These are phyloP conservation scores for Brienomyrus brachyistius DNA, from an alignment of 2,113 vertebrate genomes.

Conservation along the genomic window DNA sequence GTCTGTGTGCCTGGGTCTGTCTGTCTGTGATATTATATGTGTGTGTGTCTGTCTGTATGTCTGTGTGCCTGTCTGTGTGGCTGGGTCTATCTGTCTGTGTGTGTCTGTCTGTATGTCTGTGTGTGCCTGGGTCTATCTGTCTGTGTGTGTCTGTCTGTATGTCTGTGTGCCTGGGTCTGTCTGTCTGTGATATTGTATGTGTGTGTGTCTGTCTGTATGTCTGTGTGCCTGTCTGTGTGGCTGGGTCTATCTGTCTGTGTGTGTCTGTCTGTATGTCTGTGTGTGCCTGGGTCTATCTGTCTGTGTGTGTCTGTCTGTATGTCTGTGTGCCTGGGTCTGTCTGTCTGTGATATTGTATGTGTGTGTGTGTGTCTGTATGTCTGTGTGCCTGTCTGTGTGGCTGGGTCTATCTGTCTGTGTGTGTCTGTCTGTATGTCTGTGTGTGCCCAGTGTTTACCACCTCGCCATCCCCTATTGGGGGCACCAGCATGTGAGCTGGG, in stretches of 20 bases:
- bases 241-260: neutral
- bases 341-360: neutral
- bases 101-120: neutral
- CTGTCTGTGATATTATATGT: neutral
- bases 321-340: neutral
- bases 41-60: neutral
- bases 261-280: neutral
- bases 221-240: neutral
- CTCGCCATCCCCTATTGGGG: constrained; percentile 18
- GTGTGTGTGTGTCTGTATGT: neutral
- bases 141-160: too few species aligned
- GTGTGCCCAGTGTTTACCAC: neutral
- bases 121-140: too few species aligned
- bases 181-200: neutral
- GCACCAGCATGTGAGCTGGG: constrained; percentile 42
- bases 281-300: neutral
- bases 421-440: neutral
- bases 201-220: neutral
- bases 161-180: neutral
- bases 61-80: neutral
- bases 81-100: neutral
- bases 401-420: neutral
- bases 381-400: neutral
- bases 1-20: neutral
- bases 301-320: neutral